Evolutionary conservation across 2,797 vertebrate species (phyloP), one percentile per base, ranked within the genome.

Genomic region (Phrynocephalus forsythii): DNA sequence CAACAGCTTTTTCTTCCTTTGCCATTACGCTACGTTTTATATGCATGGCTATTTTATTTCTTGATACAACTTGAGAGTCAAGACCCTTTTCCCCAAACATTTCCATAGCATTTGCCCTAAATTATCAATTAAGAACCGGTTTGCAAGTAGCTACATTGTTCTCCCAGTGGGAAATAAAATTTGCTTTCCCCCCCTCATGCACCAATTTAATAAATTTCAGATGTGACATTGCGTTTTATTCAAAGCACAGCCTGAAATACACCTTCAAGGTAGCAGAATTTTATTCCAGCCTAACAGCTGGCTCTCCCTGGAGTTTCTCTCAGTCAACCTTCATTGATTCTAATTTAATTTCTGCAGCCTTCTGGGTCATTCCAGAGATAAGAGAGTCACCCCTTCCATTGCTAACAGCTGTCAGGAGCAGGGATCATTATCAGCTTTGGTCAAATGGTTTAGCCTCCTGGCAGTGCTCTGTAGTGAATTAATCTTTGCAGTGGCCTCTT

Each of bases 371-470:
- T 28, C 48, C 73, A 4, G 28, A 9, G 50, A 52, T 72, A 68
- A 10, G 1, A 89, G 52, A 79, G 63, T 24, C 84, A n/a, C 10
- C 69, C 69, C 22, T 79, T 79, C 28, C 75, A 38, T 52, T 72
- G 56, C 76, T 30, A 87, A 75, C 69, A 87, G 63, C 67, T 73
- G 68, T 79, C 68, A 44, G 7, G 48, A 83, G 33, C 24, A 75
- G 28, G 76, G 85, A 80, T 87, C 30, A 79, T 86, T 73, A 83
- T 73, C 68, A 67, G 44, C 56, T 79, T 80, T 80, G 82, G 56
- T 73, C 68, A 84, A 86, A 89, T 56, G 69, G 18, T 75, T 84
- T 84, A 68, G 56, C 18, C 50, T 67, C 28, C 44, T 20, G 11
- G 75, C 85, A 33, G 48, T 76, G 48, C 44, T 26, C 76, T 44